Conservation (phyloP, 2,797 vertebrate genomes). For the Garrulus glandarius region DNA sequence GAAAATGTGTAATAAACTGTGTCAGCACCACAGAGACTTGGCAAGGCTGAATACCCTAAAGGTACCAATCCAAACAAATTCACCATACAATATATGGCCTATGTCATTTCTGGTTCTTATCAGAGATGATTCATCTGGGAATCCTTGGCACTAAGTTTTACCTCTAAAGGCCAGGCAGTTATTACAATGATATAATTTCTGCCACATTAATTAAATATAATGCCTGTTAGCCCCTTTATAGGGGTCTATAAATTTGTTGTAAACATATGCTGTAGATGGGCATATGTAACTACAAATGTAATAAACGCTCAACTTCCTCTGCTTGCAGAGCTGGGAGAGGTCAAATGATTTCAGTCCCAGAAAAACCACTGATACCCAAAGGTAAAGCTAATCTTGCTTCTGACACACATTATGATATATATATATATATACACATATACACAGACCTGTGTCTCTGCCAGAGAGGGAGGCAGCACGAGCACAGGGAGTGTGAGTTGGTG, state of each 20-base stretch:
- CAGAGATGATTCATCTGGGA: constrained; percentile 56
- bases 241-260: constrained; percentile 9
- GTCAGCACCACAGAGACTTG: constrained; percentile 55
- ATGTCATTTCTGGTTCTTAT: constrained; percentile 51
- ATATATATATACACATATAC: rapidly evolving
- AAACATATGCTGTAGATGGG: constrained; percentile 14
- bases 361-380: neutral
- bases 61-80: constrained; percentile 64
- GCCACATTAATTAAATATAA: constrained; percentile 59
- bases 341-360: neutral
- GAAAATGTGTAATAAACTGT: constrained; percentile 69
- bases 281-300: neutral
- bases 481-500: rapidly evolving
- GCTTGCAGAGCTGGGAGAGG: neutral
- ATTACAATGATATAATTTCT: constrained; percentile 54
- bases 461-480: neutral
- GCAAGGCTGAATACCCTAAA: constrained; percentile 63
- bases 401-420: neutral
- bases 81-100: constrained; percentile 47
- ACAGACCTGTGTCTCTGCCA: neutral
- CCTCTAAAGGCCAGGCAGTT: constrained; percentile 43
- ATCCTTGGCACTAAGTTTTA: constrained; percentile 41
- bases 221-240: constrained; percentile 28
- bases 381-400: neutral
- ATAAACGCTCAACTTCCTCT: neutral